phyloP scores from a whole-genome alignment of 2,113 vertebrate species.

The Channa argus region DNA sequence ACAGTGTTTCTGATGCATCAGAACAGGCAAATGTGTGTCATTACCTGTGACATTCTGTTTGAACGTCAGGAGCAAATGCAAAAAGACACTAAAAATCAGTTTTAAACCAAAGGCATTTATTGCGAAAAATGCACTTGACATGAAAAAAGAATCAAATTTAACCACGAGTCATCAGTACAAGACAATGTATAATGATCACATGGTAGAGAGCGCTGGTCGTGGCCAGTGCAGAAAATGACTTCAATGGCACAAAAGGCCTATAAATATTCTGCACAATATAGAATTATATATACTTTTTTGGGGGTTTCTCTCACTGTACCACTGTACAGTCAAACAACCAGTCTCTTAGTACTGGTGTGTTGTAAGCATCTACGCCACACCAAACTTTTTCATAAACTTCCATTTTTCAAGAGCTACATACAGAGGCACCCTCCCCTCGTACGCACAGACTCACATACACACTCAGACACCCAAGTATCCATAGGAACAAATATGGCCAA shows the following conservation, averaged over 20 bases:
- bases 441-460: slow-evolving; percentile 26
- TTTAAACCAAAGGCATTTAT: slow-evolving; percentile 88
- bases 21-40: background rate
- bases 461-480: slow-evolving; percentile 60
- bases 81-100: slow-evolving; percentile 19
- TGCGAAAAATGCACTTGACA: slow-evolving; percentile 88
- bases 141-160: slow-evolving; percentile 83
- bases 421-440: slow-evolving; percentile 46
- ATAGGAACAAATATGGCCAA: slow-evolving; percentile 75
- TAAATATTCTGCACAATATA: slow-evolving; percentile 87
- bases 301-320: slow-evolving; percentile 29
- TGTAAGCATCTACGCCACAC: slow-evolving; percentile 34
- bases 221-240: slow-evolving; percentile 77
- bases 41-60: background rate
- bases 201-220: slow-evolving; percentile 76
- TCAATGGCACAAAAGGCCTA: slow-evolving; percentile 82
- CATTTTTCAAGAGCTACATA: slow-evolving; percentile 76
- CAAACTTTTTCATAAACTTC: slow-evolving; percentile 51
- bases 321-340: slow-evolving; percentile 25
- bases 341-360: slow-evolving; percentile 26
- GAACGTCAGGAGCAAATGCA: slow-evolving; percentile 10
- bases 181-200: slow-evolving; percentile 85
- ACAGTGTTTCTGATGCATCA: slow-evolving; percentile 45
- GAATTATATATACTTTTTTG: slow-evolving; percentile 75
- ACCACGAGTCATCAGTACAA: slow-evolving; percentile 86